Percentiles rank a stretch among this genome's conserved stretches.
phyloP scores from a whole-genome alignment of 2,113 vertebrate genomes.

The Lepus timidus region DNA sequence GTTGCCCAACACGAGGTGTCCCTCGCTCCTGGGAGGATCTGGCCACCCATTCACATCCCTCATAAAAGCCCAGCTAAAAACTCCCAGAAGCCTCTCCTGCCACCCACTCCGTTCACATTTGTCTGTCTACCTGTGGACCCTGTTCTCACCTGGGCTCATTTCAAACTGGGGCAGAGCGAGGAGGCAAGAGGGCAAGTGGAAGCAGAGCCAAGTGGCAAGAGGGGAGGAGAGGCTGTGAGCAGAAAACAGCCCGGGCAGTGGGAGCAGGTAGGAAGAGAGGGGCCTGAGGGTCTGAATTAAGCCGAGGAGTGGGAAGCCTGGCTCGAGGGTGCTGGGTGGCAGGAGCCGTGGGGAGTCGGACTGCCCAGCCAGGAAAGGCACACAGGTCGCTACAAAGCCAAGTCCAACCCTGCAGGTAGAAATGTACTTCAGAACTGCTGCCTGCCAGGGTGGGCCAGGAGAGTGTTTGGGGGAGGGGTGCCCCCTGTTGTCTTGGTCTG shows the following conservation, averaged over 20 bases:
- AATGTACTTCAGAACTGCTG: background rate
- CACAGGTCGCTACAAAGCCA: background rate
- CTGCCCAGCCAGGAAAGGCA: background rate
- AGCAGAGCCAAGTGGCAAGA: background rate
- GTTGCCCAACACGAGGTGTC: background rate
- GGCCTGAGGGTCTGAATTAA: background rate
- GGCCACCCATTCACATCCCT: no score
- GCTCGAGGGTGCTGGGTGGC: background rate
- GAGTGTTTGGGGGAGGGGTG: background rate
- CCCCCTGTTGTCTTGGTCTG: background rate
- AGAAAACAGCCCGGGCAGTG: background rate
- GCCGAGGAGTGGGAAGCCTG: background rate
- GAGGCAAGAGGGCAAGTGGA: background rate
- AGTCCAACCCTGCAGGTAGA: background rate
- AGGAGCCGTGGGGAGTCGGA: background rate
- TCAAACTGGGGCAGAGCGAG: background rate
- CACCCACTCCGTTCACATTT: rapidly evolving
- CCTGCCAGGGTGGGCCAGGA: rapidly evolving
- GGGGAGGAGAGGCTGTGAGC: background rate
- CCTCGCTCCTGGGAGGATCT: background rate
- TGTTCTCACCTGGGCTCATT: background rate
- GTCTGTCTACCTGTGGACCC: background rate
- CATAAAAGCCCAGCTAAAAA: background rate
- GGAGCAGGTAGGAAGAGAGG: no score
- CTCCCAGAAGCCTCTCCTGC: background rate